Evolutionary conservation across 2,113 vertebrate genomes (phyloP).

Genomic region (Dunckerocampus dactyliophorus): DNA sequence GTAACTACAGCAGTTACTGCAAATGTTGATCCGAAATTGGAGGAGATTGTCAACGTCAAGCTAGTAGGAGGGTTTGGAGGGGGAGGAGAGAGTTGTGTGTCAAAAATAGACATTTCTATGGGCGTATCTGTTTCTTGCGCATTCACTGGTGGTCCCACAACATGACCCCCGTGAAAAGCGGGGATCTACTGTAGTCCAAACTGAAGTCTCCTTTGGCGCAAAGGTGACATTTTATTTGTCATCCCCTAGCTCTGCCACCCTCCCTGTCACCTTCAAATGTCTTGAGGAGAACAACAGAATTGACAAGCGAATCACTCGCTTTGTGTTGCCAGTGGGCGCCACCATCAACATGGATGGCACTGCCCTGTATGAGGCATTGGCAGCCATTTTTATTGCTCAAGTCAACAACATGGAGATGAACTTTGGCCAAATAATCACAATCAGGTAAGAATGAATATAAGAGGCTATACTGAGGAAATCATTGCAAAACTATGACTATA

Average conservation of each 20-base stretch:
- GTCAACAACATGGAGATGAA: constrained; percentile 97
- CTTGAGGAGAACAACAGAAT: constrained; percentile 93
- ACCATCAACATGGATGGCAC: constrained; percentile 98
- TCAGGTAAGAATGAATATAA: constrained; percentile 76
- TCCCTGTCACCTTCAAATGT: constrained; percentile 94
- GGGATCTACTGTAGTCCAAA: no score
- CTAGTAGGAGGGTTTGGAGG: no score
- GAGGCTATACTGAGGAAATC: background rate
- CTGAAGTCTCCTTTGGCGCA: no score
- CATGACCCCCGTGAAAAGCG: no score
- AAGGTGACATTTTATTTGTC: background rate
- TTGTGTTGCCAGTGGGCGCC: constrained; percentile 91
- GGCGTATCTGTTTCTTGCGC: no score
- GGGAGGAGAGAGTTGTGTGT: no score
- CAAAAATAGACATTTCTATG: no score
- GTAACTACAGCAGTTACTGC: no score
- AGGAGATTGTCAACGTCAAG: no score
- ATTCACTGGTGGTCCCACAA: no score
- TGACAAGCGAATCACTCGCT: constrained; percentile 92
- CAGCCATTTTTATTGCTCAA: constrained; percentile 96
- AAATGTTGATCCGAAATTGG: no score
- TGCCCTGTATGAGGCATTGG: constrained; percentile 92
- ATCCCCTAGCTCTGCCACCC: constrained; percentile 84
- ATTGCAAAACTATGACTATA: background rate
- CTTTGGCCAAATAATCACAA: constrained; percentile 97